Base-by-base conservation (phyloP, 1,140 invertebrate genomes). In the Drosophila tropicalis region DNA sequence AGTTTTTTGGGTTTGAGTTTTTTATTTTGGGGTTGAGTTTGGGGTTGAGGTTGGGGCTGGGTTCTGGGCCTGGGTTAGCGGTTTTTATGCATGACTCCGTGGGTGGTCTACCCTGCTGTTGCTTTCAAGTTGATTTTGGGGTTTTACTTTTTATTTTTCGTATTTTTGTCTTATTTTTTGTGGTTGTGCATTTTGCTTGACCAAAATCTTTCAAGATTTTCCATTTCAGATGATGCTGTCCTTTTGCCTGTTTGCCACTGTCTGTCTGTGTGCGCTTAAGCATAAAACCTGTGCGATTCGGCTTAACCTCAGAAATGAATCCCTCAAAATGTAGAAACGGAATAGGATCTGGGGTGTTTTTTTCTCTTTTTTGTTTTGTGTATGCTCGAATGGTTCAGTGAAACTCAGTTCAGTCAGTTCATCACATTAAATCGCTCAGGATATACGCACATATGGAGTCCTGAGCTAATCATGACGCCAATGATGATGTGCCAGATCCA, bases 151-250 rank as follows among this genome's bases (percentile, higher is more conserved):
- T 19, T 19, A 7, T 47, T 47, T 47, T 1, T 47, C 22, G 22
- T 25, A 25, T 25, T 25, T 25, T 25, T 25, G 2, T 25, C 3
- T 25, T 25, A 4, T 19, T 9, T 47, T 67, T 62, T 77, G 76
- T 82, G 62, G 71, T 70, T 82, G 82, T 76, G 75, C 79, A 86
- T 79, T 75, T 75, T 85, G 62, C 83, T 87, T 87, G 83, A 72
- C 76, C 83, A 70, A 79, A 87, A 86, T 76, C 83, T 81, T 65
- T 57, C 76, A 83, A 79, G 83, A 87, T 87, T 81, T 87, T 58
- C n/a, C 75, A 32, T 71, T 56, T 62, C n/a, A n/a, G 19, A 47
- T 47, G 40, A 5, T 41, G 41, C 41, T 44, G 72, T 76, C 72
- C 60, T 76, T 77, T 36, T 57, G 79, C 55, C 70, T 72, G 67